A percentile compares a stretch with the other conserved stretches of the same genome.
Evolutionary conservation across 2,888 invertebrate genomes (phyloP).

Genomic region (Hydriomena furcata): DNA sequence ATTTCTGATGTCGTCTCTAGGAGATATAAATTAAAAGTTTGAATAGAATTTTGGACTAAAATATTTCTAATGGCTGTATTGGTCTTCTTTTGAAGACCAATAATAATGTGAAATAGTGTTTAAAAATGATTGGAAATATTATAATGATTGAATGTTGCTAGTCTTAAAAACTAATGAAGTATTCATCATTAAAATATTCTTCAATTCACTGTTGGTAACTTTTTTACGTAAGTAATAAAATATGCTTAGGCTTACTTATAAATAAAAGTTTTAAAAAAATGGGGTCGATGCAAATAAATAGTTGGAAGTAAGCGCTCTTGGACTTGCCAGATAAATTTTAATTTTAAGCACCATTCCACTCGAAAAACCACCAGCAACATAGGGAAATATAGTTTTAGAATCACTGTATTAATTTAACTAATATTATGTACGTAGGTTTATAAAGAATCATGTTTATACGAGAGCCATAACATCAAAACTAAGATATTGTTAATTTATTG

Average conservation of each 20-base stretch:
- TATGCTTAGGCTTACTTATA: conserved; percentile 28
- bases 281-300: conserved; percentile 16
- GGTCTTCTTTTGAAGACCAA: conserved; percentile 28
- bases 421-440: conserved; percentile 16
- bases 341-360: conserved; percentile 24
- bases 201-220: conserved; percentile 15
- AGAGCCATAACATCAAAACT: conserved; percentile 48
- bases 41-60: conserved; percentile 18
- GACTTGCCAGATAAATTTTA: conserved; percentile 21
- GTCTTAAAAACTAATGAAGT: neutral
- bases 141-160: conserved; percentile 2
- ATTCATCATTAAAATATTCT: conserved; percentile 15
- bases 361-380: conserved; percentile 14
- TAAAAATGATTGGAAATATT: conserved; percentile 12
- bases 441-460: conserved; percentile 46
- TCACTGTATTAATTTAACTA: conserved; percentile 21
- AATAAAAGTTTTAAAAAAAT: conserved; percentile 13
- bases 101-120: conserved; percentile 16
- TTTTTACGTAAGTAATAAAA: conserved; percentile 24
- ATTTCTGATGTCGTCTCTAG: conserved; percentile 3
- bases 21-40: conserved; percentile 6
- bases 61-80: conserved; percentile 24
- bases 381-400: conserved; percentile 17
- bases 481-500: conserved; percentile 36
- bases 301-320: neutral